Base-by-base conservation (phyloP, 2,113 vertebrate species). In the Cryptomyrus ogoouensis region DNA sequence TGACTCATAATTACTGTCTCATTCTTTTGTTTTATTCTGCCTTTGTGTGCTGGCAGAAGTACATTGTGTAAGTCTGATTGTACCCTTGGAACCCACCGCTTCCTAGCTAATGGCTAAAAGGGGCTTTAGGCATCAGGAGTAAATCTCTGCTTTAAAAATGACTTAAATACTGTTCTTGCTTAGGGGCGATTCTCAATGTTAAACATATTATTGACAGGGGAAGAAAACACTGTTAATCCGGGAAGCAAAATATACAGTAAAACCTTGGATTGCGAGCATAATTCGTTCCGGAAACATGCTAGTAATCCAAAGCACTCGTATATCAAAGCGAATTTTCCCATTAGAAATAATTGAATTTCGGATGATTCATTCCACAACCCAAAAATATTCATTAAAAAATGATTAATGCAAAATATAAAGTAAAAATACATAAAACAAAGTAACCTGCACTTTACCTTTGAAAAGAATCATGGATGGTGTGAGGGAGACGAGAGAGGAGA, bases 21-120 rank as follows among this genome's bases (percentile, higher is more conserved):
- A 35, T 50, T 86, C 77, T 87, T 87, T 86, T 47, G 21, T 86
- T 86, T 19, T 87, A 19, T 27, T 53, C 85, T 53, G 47, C 85
- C 50, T 87, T 87, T 87, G 50, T 87, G 15, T 87, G n/a, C 50
- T 87, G 85, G 24, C 85, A 53, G 50, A 53, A 56, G 50, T 35
- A 27, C 50, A 39, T 53, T 53, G 85, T 56, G 44, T n/a, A 52
- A 87, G 31, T 35, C 49, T 53, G 50, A 86, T 17, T 49, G 46
- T 27, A 27, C 13, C 8, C 49, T 35, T 53, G 13, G 62, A 70
- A 31, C 12, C 83, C 24, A 42, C 74, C 10, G 5, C 74, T 42
- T 39, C 39, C 47, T 87, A 15, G 12, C 4, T 39, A 19, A 35
- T 3, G 31, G 47, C 24, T 49, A 9, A 27, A 50, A 86, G 47